Evolutionary conservation across 2,797 vertebrate genomes (phyloP).

Genomic region (Limosa lapponica): DNA sequence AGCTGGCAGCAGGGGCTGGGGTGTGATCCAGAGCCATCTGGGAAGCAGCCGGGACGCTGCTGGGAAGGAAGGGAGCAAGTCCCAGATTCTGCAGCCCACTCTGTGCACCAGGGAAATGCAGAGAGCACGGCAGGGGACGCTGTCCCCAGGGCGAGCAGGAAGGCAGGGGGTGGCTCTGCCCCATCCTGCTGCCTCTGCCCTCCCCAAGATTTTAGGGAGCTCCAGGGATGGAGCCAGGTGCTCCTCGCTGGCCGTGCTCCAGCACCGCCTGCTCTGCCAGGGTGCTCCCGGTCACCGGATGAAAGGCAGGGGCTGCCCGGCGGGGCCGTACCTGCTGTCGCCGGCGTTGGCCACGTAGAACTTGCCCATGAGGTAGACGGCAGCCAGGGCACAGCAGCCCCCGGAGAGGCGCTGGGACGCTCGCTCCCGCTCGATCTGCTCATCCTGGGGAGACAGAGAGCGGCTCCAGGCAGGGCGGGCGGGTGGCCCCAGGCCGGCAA

Average conservation of each 20-base stretch:
- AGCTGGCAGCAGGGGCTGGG: not conserved
- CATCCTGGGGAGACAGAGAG: conserved; percentile 82
- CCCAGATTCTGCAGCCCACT: not conserved
- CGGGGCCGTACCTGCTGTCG: conserved; percentile 89
- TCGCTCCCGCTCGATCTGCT: conserved; percentile 91
- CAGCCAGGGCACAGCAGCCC: conserved; percentile 94
- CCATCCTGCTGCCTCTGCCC: not conserved
- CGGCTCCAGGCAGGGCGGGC: not conserved
- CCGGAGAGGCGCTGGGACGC: conserved; percentile 85
- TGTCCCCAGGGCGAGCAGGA: rapidly evolving
- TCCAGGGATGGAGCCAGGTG: not conserved
- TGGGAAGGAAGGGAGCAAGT: not conserved
- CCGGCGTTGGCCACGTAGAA: conserved; percentile 97
- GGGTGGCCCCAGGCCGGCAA: not conserved
- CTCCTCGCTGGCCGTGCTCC: not conserved
- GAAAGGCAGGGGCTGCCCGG: not conserved
- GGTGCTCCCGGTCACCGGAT: rapidly evolving
- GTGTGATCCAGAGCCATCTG: not conserved
- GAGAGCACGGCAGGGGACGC: rapidly evolving
- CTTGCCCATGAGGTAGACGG: conserved; percentile 92
- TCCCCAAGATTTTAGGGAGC: not conserved
- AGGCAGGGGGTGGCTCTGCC: not conserved
- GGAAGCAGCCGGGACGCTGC: not conserved
- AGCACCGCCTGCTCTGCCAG: not conserved
- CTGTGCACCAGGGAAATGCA: rapidly evolving